Conservation (phyloP, 1,140 invertebrate genomes). For the Babylonia areolata region DNA sequence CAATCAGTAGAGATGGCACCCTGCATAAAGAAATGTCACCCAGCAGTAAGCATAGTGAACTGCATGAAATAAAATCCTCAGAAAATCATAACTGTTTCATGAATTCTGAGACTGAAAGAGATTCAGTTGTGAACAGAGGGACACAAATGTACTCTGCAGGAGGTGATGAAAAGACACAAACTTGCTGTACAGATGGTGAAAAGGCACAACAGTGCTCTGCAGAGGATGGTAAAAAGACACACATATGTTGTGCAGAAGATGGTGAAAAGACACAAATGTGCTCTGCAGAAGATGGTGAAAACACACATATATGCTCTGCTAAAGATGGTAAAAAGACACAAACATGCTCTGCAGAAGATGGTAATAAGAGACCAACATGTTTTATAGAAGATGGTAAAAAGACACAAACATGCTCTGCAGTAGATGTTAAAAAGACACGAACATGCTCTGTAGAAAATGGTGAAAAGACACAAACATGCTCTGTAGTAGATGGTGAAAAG, state of each 20-base stretch:
- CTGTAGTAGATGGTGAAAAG: background rate
- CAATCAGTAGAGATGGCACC: background rate
- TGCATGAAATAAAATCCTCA: background rate
- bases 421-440: background rate
- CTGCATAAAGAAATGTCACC: background rate
- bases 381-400: no score
- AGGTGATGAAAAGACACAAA: background rate
- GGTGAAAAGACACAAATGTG: background rate
- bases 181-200: background rate
- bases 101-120: background rate
- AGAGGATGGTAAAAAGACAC: background rate
- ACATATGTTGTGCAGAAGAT: background rate
- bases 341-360: background rate
- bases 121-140: background rate
- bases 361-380: background rate
- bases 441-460: background rate
- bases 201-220: background rate
- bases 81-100: background rate
- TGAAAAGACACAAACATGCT: background rate
- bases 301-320: background rate
- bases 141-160: background rate
- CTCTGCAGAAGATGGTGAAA: background rate
- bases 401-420: background rate
- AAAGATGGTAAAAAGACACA: background rate
- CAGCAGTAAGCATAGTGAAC: background rate